These are phyloP conservation scores for Matsumurasca onukii DNA, from an alignment of 1,140 invertebrate genomes.

Conservation along the genomic window DNA sequence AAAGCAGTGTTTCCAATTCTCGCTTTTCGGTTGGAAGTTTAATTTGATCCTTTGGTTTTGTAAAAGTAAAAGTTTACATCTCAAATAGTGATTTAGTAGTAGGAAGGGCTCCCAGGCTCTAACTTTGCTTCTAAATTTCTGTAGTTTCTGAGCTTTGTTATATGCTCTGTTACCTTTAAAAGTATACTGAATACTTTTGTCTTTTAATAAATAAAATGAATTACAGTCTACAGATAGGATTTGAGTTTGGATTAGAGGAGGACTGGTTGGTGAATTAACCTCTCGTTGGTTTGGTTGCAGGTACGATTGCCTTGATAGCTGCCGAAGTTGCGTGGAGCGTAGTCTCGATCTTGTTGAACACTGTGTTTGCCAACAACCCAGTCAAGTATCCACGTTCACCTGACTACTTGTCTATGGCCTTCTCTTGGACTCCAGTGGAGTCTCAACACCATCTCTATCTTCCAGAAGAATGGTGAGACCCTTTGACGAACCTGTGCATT, in stretches of 20 bases:
- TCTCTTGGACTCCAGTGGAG: neutral
- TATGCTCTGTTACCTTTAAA: neutral
- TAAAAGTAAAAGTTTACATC: no score
- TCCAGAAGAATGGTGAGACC: neutral
- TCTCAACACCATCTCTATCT: constrained; percentile 2
- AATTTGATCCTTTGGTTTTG: no score
- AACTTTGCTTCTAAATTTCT: neutral
- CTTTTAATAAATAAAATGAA: neutral
- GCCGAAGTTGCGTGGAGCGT: neutral
- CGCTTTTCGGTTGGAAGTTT: neutral
- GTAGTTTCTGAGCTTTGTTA: neutral
- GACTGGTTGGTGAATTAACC: neutral
- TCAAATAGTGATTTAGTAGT: no score
- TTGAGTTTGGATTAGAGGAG: neutral
- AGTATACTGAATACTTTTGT: neutral
- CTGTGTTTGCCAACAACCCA: neutral
- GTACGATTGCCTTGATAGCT: neutral
- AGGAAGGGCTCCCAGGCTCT: no score
- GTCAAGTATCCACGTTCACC: neutral
- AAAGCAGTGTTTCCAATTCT: neutral
- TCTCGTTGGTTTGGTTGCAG: neutral
- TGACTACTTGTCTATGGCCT: constrained; percentile 8
- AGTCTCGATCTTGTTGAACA: constrained; percentile 5
- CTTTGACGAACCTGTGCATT: neutral
- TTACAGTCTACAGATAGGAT: neutral